A percentile compares a stretch with the other conserved stretches of the same genome.
These are phyloP conservation scores for Patella ulyssiponensis DNA, from an alignment of 2,888 invertebrate genomes.

Conservation along the genomic window DNA sequence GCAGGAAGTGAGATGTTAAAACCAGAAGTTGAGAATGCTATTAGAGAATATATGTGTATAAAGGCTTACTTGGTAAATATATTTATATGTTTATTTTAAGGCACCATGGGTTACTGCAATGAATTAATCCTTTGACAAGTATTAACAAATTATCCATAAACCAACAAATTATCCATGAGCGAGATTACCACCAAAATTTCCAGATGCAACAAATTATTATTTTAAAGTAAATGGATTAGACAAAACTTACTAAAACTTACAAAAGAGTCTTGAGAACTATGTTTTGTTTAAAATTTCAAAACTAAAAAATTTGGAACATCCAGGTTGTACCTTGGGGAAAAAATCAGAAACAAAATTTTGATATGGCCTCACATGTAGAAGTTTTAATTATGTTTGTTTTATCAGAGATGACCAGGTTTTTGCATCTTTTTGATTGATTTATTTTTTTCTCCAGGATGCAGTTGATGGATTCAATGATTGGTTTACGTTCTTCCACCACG, in stretches of 20 bases:
- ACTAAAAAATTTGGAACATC: too few relatives aligned
- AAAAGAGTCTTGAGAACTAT: too few relatives aligned
- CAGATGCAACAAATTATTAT: too few relatives aligned
- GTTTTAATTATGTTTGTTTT: constrained; percentile 1
- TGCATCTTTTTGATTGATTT: background rate
- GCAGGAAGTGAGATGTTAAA: constrained; percentile 73
- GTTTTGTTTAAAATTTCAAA: too few relatives aligned
- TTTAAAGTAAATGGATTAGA: too few relatives aligned
- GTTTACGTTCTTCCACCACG: constrained; percentile 87
- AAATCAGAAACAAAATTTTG: background rate
- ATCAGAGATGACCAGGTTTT: too few relatives aligned
- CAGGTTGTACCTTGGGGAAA: background rate
- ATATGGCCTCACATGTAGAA: background rate
- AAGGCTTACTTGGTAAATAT: constrained; percentile 82
- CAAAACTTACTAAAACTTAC: too few relatives aligned
- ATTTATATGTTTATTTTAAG: background rate
- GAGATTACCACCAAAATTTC: too few relatives aligned
- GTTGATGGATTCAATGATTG: constrained; percentile 91
- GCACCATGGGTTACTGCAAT: too few relatives aligned
- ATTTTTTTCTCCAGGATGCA: constrained; percentile 77
- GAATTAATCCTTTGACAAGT: too few relatives aligned
- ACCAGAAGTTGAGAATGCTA: constrained; percentile 75
- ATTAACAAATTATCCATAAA: too few relatives aligned
- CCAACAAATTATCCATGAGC: too few relatives aligned
- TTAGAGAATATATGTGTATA: constrained; percentile 90